Evolutionary conservation across 2,797 vertebrate genomes (phyloP), one percentile per base, ranked within the genome.

Genomic region (Tokudaia tokunoshimensis): DNA sequence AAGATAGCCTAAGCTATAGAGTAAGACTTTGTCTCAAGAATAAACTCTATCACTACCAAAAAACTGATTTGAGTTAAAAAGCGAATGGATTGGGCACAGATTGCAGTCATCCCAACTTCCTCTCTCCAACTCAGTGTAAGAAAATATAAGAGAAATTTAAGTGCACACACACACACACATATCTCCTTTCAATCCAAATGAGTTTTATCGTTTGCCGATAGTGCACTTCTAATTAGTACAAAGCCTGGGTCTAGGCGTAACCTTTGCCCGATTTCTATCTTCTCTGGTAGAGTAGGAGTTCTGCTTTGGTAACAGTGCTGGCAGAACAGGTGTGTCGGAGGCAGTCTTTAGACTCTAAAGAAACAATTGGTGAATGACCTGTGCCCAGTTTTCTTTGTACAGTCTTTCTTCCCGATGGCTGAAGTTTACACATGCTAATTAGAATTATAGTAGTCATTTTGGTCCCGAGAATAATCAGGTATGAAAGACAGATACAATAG

Each of bases 191-290:
- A 95, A 79, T 65, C 31, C 26, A 61, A 41, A 80, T 85, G 84
- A 0, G 63, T 55, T 86, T 55, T 86, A 57, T 96, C 93, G 96
- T 96, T 81, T 95, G 95, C 96, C 82, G 92, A 61, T 78, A 97
- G 87, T 92, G 67, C 29, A 81, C 92, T 76, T 57, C 61, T 94
- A 72, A 97, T 96, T 96, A 96, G 76, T 80, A 76, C 79, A 96
- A 96, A 91, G 52, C 94, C 76, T 70, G 65, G 61, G 82, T 96
- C 31, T 97, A 96, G 95, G 96, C 97, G 96, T 34, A 80, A 91
- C 75, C 92, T 96, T 57, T 75, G 93, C 94, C 74, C 10, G 24
- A 61, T 50, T 94, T 93, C 94, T 92, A 94, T 94, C 72, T 85
- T 94, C 67, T 88, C 83, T 94, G 81, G 44, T 31, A 74, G 41